Evolutionary conservation across 2,797 vertebrate species (phyloP).

Genomic region (Eleutherodactylus coqui): DNA sequence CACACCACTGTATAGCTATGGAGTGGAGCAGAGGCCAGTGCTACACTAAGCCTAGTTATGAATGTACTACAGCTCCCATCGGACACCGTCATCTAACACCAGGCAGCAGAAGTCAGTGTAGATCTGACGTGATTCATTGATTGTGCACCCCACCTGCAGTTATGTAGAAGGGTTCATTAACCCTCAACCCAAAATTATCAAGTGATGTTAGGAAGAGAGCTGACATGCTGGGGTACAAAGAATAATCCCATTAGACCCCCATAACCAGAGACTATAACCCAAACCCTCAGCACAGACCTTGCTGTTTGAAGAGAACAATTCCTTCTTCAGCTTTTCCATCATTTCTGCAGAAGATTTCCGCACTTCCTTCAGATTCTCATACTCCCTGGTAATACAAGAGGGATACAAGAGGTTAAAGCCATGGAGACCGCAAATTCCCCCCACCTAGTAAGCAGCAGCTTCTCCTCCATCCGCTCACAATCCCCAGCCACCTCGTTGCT

Average conservation of each 20-base stretch:
- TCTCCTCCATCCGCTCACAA: background rate
- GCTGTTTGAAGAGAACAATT: slow-evolving; percentile 83
- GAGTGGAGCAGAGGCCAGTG: too few species aligned
- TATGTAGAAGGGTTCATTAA: too few species aligned
- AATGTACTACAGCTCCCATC: background rate
- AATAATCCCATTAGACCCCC: background rate
- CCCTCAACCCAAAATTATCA: background rate
- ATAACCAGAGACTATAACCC: background rate
- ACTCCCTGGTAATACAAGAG: slow-evolving; percentile 81
- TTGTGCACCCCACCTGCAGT: background rate
- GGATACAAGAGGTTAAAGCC: background rate
- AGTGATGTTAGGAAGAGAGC: background rate
- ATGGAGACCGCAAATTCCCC: background rate
- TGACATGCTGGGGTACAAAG: background rate
- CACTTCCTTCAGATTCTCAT: slow-evolving; percentile 89
- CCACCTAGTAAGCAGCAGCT: background rate
- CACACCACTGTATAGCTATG: too few species aligned
- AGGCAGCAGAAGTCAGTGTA: too few species aligned
- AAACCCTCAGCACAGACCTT: slow-evolving; percentile 78
- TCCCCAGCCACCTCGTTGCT: background rate
- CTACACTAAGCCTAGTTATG: too few species aligned
- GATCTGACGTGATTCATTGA: too few species aligned
- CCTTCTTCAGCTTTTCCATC: slow-evolving; percentile 91
- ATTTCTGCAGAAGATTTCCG: slow-evolving; percentile 85
- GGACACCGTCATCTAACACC: background rate